Percentiles rank a stretch among this genome's conserved stretches.
phyloP scores from a whole-genome alignment of 2,888 invertebrate genomes.

The Lasioglossum marginatum region DNA sequence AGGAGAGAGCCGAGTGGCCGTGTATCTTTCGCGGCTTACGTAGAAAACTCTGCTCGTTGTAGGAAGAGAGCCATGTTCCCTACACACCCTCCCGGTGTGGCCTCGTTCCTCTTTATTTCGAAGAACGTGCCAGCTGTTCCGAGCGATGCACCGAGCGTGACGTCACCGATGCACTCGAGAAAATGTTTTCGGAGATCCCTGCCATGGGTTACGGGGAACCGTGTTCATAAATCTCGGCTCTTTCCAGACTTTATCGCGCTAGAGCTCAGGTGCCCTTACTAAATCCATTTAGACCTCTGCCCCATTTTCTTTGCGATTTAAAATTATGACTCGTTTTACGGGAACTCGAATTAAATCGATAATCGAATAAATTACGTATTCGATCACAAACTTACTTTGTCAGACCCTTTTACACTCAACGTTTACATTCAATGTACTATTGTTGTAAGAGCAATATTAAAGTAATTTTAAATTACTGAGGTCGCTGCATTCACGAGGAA shows the following conservation, averaged over 20 bases:
- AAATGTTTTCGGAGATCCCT: constrained; percentile 18
- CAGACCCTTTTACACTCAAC: background rate
- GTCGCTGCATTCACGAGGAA: background rate
- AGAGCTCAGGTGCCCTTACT: background rate
- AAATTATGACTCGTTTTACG: background rate
- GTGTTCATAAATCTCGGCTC: constrained; percentile 28
- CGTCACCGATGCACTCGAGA: constrained; percentile 59
- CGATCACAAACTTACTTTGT: background rate
- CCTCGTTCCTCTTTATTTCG: constrained; percentile 53
- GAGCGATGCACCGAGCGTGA: constrained; percentile 49
- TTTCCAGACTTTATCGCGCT: background rate
- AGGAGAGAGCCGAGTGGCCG: constrained; percentile 8
- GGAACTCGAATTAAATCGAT: background rate
- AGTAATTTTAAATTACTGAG: background rate
- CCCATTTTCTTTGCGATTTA: background rate
- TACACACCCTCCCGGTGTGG: constrained; percentile 22
- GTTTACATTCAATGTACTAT: too few relatives aligned
- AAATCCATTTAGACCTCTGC: background rate
- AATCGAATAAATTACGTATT: background rate
- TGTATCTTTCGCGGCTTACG: constrained; percentile 26
- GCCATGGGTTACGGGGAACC: constrained; percentile 35
- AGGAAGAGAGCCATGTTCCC: constrained; percentile 28
- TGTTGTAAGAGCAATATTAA: too few relatives aligned
- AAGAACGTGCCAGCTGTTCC: constrained; percentile 50
- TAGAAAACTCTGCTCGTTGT: constrained; percentile 17